Percentiles rank a stretch among this genome's conserved stretches.
Evolutionary conservation across 2,888 invertebrate species (phyloP).

Genomic region (Anagyrus pseudococci): DNA sequence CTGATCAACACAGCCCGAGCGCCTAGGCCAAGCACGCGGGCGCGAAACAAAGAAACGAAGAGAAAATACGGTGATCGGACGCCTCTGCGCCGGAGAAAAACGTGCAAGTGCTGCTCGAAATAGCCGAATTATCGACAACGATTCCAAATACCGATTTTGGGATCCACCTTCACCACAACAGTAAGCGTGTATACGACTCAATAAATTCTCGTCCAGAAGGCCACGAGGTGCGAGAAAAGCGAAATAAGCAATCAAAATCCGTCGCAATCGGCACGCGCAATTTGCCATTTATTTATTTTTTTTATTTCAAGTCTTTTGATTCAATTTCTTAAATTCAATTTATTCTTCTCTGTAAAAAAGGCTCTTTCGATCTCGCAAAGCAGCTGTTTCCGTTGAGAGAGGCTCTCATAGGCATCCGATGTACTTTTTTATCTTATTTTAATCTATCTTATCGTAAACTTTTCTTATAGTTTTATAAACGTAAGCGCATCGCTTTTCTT

Average conservation of each 20-base stretch:
- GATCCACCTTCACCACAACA: too few relatives aligned
- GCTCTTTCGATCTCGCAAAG: conserved; percentile 31
- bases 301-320: conserved; percentile 22
- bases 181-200: too few relatives aligned
- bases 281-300: too few relatives aligned
- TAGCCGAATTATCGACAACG: conserved; percentile 18
- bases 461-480: conserved; percentile 28
- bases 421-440: conserved; percentile 20
- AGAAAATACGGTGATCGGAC: conserved; percentile 21
- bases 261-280: too few relatives aligned
- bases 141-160: too few relatives aligned
- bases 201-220: conserved; percentile 32
- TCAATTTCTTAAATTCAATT: conserved; percentile 24
- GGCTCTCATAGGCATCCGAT: conserved; percentile 37
- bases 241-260: too few relatives aligned
- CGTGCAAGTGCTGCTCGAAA: conserved; percentile 16
- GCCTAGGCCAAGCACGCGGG: conserved; percentile 9
- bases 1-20: conserved; percentile 5
- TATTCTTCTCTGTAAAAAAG: conserved; percentile 13
- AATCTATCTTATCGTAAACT: conserved; percentile 34
- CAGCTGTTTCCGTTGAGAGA: conserved; percentile 20
- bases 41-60: conserved; percentile 8
- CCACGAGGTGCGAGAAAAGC: conserved; percentile 36
- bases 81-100: conserved; percentile 20
- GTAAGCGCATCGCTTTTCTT: conserved; percentile 33